phyloP scores from a whole-genome alignment of 1,140 invertebrate species.

The Araneus ventricosus region DNA sequence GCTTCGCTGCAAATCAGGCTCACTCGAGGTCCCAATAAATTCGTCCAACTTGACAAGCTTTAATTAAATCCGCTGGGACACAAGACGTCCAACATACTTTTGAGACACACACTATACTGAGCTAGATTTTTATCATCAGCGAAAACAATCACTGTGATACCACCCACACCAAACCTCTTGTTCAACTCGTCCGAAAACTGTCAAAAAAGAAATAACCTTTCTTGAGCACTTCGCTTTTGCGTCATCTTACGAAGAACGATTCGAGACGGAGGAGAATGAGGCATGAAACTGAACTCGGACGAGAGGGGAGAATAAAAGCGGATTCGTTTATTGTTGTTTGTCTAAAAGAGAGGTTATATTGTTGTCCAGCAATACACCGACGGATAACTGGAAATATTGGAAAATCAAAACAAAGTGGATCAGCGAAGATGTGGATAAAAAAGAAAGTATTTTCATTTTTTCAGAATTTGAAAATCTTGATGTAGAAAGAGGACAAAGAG shows the following conservation, averaged over 20 bases:
- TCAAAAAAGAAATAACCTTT: background rate
- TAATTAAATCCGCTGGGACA: constrained; percentile 14
- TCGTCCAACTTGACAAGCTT: background rate
- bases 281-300: constrained; percentile 25
- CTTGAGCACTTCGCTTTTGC: background rate
- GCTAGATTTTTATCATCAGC: background rate
- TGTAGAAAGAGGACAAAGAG: too few species aligned
- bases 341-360: background rate
- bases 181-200: constrained; percentile 14
- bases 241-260: background rate
- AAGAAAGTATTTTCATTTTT: background rate
- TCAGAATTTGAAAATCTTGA: too few species aligned
- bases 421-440: background rate
- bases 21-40: background rate
- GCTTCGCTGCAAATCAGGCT: background rate
- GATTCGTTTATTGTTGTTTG: background rate
- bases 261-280: background rate
- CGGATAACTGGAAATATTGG: background rate
- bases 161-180: too few species aligned
- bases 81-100: background rate
- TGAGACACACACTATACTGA: background rate
- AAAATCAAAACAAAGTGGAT: background rate
- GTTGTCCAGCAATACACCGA: constrained; percentile 2
- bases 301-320: background rate
- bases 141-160: constrained; percentile 1